Evolutionary conservation across 30 jellyfish, hydroid and myxozoan species (phyloP).

Genomic region (Aurelia aurita): DNA sequence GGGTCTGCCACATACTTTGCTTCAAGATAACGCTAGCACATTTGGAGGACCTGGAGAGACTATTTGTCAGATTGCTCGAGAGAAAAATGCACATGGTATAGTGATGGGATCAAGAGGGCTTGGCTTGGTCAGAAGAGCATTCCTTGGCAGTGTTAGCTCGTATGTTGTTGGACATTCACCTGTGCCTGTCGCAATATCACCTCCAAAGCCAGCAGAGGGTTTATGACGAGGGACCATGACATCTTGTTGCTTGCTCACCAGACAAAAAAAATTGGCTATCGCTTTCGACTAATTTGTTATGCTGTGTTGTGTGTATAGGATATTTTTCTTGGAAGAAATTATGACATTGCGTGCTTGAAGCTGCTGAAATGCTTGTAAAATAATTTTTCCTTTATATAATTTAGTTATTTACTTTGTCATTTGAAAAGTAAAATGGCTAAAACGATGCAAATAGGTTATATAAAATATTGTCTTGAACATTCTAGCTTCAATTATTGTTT

Average conservation of each 20-base stretch:
- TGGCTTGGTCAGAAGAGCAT: slow-evolving; percentile 58
- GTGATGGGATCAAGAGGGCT: slow-evolving; percentile 91
- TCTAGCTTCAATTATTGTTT: too few species aligned
- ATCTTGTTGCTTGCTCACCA: background rate
- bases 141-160: slow-evolving; percentile 82
- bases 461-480: too few species aligned
- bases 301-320: too few species aligned
- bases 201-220: slow-evolving; percentile 50
- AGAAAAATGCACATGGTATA: slow-evolving; percentile 71
- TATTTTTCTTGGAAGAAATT: too few species aligned
- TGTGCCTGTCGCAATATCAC: slow-evolving; percentile 73
- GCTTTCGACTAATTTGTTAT: too few species aligned
- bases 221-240: background rate
- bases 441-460: too few species aligned
- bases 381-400: too few species aligned
- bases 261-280: background rate
- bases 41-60: slow-evolving; percentile 86
- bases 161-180: slow-evolving; percentile 76
- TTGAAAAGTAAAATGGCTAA: too few species aligned
- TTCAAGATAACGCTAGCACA: slow-evolving; percentile 30
- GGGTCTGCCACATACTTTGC: slow-evolving; percentile 40
- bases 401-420: too few species aligned
- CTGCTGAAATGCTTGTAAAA: too few species aligned
- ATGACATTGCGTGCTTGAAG: too few species aligned
- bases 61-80: slow-evolving; percentile 75